Conservation (phyloP, 2,113 vertebrate genomes). For the Odocoileus hemionus region DNA sequence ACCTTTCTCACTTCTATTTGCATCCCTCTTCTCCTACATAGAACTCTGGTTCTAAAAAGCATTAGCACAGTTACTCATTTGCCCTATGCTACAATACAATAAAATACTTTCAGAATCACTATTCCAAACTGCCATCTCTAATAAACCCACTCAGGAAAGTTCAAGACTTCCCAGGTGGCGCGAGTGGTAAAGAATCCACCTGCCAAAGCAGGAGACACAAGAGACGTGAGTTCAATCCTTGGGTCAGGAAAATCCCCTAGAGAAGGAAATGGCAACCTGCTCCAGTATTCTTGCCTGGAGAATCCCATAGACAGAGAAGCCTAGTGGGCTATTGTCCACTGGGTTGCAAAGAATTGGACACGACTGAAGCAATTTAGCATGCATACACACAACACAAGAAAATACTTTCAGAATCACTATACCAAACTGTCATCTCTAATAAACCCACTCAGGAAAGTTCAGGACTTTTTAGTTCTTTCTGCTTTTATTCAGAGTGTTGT, state of each 20-base stretch:
- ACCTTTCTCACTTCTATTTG: neutral
- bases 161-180: neutral
- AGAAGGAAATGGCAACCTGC: neutral
- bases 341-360: neutral
- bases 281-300: neutral
- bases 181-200: neutral
- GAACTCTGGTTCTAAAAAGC: neutral
- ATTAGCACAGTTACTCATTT: neutral
- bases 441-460: neutral
- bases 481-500: neutral
- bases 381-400: neutral
- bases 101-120: neutral
- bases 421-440: neutral
- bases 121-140: neutral
- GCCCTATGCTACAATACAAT: neutral
- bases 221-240: neutral
- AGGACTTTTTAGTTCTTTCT: neutral
- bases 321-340: neutral
- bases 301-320: neutral
- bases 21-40: conserved; percentile 1
- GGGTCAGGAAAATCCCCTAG: neutral
- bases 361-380: neutral
- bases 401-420: neutral
- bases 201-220: neutral
- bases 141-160: neutral